Evolutionary conservation across 2,113 vertebrate species (phyloP), one percentile per base, ranked within the genome.

Genomic region (Ornithorhynchus anatinus): DNA sequence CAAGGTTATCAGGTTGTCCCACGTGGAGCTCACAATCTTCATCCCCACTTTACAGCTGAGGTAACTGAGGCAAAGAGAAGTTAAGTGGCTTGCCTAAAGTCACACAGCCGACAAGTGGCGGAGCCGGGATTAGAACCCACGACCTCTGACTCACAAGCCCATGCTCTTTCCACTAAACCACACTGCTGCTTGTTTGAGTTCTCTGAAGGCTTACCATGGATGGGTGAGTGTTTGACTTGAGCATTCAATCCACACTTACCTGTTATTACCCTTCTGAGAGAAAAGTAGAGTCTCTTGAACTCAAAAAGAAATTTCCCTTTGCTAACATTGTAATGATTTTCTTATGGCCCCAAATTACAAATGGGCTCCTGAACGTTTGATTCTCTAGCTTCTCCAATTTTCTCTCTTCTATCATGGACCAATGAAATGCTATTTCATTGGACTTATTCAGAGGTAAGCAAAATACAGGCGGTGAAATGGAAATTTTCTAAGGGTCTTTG

Each of bases 401-500:
- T 70, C 48, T 44, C 58, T 57, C 23, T 59, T 52, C 33, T 50
- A 32, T 66, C 66, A 66, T 71, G 42, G 62, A 51, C 38, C 52
- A 52, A 23, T 51, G 3, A 44, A 37, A 20, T 2, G 20, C 7
- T 22, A 25, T 62, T 53, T 75, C 43, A 59, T 56, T 59, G 51
- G 13, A 40, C 45, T 8, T 37, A 45, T 2, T 29, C 20, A 44
- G n/a, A 40, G 16, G 47, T 57, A 6, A 20, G 8, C 1, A 59
- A 59, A 68, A 19, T 11, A 39, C 43, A 8, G 27, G 1, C 17
- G 33, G 51, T n/a, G 27, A 66, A 65, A 45, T 13, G 43, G 37
- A 63, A n/a, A 33, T 2, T 47, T 60, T 53, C 57, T 5, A 8
- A 5, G 48, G 25, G 36, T 45, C 23, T 5, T 35, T 72, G 20